Conservation (phyloP, 2,113 vertebrate species). For the Parotia lawesii region DNA sequence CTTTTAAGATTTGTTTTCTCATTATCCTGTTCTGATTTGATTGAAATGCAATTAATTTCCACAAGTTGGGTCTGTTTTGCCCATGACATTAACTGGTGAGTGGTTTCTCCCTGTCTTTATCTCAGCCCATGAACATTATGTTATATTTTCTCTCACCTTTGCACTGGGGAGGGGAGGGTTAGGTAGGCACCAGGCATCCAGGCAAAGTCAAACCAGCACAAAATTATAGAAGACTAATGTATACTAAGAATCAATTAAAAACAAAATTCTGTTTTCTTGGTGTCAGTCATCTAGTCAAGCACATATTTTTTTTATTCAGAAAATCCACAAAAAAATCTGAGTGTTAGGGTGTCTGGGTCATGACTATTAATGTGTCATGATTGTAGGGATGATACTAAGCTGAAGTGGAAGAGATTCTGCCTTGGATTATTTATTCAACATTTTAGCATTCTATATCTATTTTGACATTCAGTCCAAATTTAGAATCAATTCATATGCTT, state of each 20-base stretch:
- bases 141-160: background rate
- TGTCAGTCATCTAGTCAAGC: background rate
- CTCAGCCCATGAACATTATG: background rate
- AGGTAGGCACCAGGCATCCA: background rate
- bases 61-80: background rate
- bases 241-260: background rate
- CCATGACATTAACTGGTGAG: background rate
- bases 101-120: background rate
- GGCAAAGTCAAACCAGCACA: background rate
- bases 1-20: background rate
- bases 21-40: background rate
- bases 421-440: background rate
- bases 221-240: background rate
- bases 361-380: background rate
- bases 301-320: background rate
- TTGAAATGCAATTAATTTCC: background rate
- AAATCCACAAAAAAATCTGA: background rate
- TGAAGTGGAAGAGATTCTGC: background rate
- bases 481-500: background rate
- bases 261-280: background rate
- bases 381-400: background rate
- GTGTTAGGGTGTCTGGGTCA: background rate
- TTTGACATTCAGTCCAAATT: background rate
- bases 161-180: background rate
- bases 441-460: background rate